These are phyloP conservation scores for Actinia equina DNA, from an alignment of 64 coral and sea anemone genomes.

Conservation along the genomic window DNA sequence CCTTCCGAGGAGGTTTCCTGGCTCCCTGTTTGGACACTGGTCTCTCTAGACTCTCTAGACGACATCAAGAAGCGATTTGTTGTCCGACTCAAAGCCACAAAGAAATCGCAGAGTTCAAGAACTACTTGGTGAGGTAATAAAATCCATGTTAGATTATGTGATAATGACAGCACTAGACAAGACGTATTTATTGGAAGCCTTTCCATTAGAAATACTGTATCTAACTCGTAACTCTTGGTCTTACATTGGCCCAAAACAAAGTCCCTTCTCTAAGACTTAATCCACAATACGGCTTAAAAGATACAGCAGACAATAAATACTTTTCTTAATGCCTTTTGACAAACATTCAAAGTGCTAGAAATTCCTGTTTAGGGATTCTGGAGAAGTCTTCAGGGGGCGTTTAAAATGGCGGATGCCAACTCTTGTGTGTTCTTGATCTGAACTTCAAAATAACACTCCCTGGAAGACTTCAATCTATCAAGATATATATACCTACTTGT, in stretches of 20 bases:
- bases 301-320: neutral
- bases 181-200: neutral
- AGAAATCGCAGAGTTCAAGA: constrained; percentile 6
- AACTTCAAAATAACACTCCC: neutral
- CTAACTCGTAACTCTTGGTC: neutral
- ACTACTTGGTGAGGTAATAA: constrained; percentile 17
- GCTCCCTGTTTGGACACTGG: neutral
- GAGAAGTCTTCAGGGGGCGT: constrained; percentile 18
- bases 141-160: constrained; percentile 6
- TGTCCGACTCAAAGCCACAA: neutral
- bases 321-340: neutral
- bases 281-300: neutral
- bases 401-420: constrained; percentile 27
- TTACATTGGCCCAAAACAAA: neutral
- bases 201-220: neutral
- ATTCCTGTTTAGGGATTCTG: constrained; percentile 14
- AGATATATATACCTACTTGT: constrained; percentile 14
- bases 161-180: neutral
- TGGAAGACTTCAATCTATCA: neutral
- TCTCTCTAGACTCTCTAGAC: constrained; percentile 12
- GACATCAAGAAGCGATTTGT: constrained; percentile 3
- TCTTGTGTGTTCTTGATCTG: neutral
- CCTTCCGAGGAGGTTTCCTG: constrained; percentile 11
- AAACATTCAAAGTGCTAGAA: constrained; percentile 1
- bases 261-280: neutral